Evolutionary conservation across 1,140 invertebrate genomes (phyloP), one percentile per base, ranked within the genome.

Genomic region (Platyscapa corneri): DNA sequence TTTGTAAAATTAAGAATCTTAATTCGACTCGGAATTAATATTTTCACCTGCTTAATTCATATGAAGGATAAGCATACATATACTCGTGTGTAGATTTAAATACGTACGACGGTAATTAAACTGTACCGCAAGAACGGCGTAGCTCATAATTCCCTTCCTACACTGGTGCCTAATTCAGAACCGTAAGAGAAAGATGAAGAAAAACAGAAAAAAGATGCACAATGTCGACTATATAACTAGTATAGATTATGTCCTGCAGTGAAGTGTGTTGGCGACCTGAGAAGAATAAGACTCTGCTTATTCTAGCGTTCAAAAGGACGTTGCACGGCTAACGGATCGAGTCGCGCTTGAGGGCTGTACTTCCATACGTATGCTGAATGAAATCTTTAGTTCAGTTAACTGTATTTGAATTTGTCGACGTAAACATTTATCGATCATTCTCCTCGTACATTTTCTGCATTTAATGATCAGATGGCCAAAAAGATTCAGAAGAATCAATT

Each of bases 101-200:
- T 14, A n/a, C 79, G 70, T 32, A 32, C 3, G 30, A 20, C n/a
- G 46, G n/a, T 82, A 82, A 82, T 82, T 49, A 82, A 75, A 74
- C 32, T 42, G 81, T 75, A 83, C 49, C 70, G 70, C 53, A 60
- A 83, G 49, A 83, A 75, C 49, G 49, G 49, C 49, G 65, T 23
- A 34, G 30, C 8, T 39, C 16, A 34, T 74, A 49, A 56, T n/a
- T 60, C 34, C 53, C 34, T 56, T 74, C 42, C 27, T 60, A 39
- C 27, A n/a, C 30, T 12, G 34, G 18, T 30, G 76, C 53, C n/a
- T 37, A 60, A 78, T 60, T 60, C 23, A 23, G 20, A 60, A 27
- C 20, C 23, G 20, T 3, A 60, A 27, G 56, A 23, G 20, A 60
- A 27, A 56, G 18, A 56, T 10, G 10, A 56, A 56, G 53, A 56